Conservation (phyloP, 2,888 invertebrate species). For the Cataglyphis cursor region DNA sequence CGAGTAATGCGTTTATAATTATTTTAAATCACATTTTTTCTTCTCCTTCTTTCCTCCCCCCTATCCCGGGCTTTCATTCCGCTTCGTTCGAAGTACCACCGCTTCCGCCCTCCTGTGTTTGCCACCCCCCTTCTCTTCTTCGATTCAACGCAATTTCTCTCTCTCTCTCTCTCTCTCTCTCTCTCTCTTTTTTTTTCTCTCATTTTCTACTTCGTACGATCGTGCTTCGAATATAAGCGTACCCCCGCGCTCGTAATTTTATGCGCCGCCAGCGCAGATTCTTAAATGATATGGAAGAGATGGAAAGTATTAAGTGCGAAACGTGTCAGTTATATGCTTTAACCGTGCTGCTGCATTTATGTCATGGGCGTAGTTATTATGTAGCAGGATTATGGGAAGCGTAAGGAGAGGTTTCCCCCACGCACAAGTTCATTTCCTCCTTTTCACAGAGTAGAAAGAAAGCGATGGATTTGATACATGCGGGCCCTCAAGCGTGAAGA, state of each 20-base stretch:
- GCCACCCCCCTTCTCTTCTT: background rate
- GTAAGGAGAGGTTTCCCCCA: background rate
- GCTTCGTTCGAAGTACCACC: conserved; percentile 86
- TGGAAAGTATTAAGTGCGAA: conserved; percentile 56
- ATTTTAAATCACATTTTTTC: conserved; percentile 79
- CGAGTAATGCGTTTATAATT: conserved; percentile 82
- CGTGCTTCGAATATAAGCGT: conserved; percentile 42
- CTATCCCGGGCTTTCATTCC: conserved; percentile 31
- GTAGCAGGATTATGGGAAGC: conserved; percentile 33
- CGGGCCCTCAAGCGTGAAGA: conserved; percentile 36
- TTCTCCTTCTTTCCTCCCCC: conserved; percentile 80
- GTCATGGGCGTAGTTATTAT: conserved; percentile 47
- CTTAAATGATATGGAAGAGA: conserved; percentile 52
- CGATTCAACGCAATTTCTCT: conserved; percentile 38
- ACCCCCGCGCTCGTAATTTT: conserved; percentile 49
- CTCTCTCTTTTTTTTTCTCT: background rate
- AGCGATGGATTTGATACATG: conserved; percentile 42
- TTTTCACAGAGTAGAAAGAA: conserved; percentile 15
- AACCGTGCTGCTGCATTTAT: conserved; percentile 52
- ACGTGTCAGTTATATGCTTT: conserved; percentile 47
- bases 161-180: conserved; percentile 12
- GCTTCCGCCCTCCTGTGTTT: conserved; percentile 39
- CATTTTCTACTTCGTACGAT: conserved; percentile 5
- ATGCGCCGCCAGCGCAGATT: conserved; percentile 50
- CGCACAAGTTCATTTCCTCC: conserved; percentile 24